Evolutionary conservation across 1,140 invertebrate species (phyloP).

Genomic region (Drosophila virilis): DNA sequence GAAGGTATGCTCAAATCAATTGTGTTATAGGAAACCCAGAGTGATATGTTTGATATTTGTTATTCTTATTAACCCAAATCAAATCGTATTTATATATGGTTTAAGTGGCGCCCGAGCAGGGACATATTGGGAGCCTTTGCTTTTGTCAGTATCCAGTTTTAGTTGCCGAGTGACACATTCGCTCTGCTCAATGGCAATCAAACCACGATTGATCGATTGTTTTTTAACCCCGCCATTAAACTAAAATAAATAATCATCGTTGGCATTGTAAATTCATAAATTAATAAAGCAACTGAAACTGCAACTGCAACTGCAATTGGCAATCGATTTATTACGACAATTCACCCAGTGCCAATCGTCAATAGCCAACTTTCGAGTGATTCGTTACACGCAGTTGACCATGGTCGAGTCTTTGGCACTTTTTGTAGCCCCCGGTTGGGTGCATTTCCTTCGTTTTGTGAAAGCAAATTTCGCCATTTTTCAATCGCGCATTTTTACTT

Average conservation of each 20-base stretch:
- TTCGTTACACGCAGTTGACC: slow-evolving; percentile 19
- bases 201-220: slow-evolving; percentile 66
- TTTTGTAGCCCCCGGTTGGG: neutral
- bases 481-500: slow-evolving; percentile 28
- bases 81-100: slow-evolving; percentile 4
- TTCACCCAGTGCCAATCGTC: slow-evolving; percentile 20
- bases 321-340: slow-evolving; percentile 72
- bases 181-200: slow-evolving; percentile 15
- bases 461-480: slow-evolving; percentile 38
- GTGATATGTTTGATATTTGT: neutral
- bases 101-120: neutral
- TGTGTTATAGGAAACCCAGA: neutral
- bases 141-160: slow-evolving; percentile 7
- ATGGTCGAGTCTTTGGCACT: slow-evolving; percentile 18
- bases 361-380: slow-evolving; percentile 10
- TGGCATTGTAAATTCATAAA: slow-evolving; percentile 75
- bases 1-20: neutral
- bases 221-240: slow-evolving; percentile 73
- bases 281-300: slow-evolving; percentile 54
- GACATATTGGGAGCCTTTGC: slow-evolving; percentile 26
- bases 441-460: slow-evolving; percentile 20
- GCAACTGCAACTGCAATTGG: slow-evolving; percentile 51
- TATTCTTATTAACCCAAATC: neutral
- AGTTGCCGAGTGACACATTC: slow-evolving; percentile 25
- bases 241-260: slow-evolving; percentile 76